These are phyloP conservation scores for Epinephelus fuscoguttatus DNA, from an alignment of 2,113 vertebrate species.

Conservation along the genomic window DNA sequence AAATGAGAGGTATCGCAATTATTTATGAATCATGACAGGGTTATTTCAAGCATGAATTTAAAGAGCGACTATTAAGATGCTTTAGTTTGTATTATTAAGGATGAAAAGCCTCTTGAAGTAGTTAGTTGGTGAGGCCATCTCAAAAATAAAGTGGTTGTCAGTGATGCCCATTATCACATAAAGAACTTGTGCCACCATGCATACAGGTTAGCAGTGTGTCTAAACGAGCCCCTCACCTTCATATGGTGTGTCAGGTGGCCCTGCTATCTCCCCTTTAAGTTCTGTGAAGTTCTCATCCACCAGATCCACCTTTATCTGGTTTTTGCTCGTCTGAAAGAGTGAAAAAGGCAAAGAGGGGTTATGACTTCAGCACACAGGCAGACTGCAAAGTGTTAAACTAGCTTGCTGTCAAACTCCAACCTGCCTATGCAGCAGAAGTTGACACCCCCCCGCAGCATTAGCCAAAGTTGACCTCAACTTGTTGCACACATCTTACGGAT, in stretches of 20 bases:
- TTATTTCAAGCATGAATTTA: neutral
- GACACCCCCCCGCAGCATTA: constrained; percentile 39
- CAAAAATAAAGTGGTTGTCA: neutral
- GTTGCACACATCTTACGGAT: constrained; percentile 45
- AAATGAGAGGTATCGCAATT: neutral
- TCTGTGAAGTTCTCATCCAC: constrained; percentile 99
- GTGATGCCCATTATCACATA: neutral
- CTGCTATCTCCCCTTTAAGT: constrained; percentile 98
- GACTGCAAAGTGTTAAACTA: constrained; percentile 32
- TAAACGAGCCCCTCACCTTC: constrained; percentile 89
- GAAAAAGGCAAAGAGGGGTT: constrained; percentile 22
- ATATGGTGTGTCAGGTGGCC: constrained; percentile 98
- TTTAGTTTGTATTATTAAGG: neutral
- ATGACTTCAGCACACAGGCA: constrained; percentile 23
- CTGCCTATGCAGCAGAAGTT: constrained; percentile 65
- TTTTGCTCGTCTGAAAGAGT: constrained; percentile 96
- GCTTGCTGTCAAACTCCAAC: constrained; percentile 62
- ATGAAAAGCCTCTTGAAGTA: constrained; percentile 2
- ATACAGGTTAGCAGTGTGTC: constrained; percentile 10
- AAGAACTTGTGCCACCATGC: constrained; percentile 5
- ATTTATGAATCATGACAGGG: neutral
- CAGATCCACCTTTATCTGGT: constrained; percentile 99
- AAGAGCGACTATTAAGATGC: neutral
- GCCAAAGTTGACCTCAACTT: constrained; percentile 67
- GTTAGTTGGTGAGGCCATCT: neutral